Evolutionary conservation across 2,113 vertebrate genomes (phyloP), one percentile per base, ranked within the genome.

Genomic region (Lepus europaeus): DNA sequence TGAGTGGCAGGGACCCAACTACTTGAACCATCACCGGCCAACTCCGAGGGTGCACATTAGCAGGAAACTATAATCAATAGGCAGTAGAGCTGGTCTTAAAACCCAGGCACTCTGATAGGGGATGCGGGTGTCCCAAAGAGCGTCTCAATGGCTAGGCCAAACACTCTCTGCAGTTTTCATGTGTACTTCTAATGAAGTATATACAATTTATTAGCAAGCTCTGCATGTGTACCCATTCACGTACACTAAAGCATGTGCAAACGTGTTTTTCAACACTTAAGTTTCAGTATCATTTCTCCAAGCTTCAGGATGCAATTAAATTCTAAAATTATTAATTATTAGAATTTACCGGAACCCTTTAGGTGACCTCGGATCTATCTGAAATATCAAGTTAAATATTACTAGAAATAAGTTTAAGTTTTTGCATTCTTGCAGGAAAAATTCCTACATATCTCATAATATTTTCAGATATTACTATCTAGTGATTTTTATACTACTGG

Each of bases 371-470:
- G 53, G n/a, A n/a, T 78, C 51, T 59, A 77, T 77, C 25, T 81
- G 82, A 69, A 92, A 90, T 64, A 36, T 2, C 13, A 64, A 72
- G 27, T 93, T 53, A 87, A 90, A 81, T 69, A 73, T 88, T 63
- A 31, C 1, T 51, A 92, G n/a, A 95, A 93, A 68, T 92, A 87
- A 91, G 69, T 69, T 93, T 84, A 94, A 87, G 27, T 72, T 72
- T 76, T 51, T 90, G 4, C 76, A 96, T 39, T 53, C 23, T 86
- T 91, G 87, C 29, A 69, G 61, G 36, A 85, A 76, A 86, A 89
- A 31, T 61, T 31, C 39, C 23, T 56, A 79, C 95, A 78, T 68
- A 4, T 12, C 45, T 9, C 36, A 39, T 0, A 63, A 49, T 61
- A 83, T 59, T 84, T 90, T 79, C 51, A 56, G 27, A 53, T 81